phyloP scores from a whole-genome alignment of 2,113 vertebrate genomes.

The Fukomys damarensis region DNA sequence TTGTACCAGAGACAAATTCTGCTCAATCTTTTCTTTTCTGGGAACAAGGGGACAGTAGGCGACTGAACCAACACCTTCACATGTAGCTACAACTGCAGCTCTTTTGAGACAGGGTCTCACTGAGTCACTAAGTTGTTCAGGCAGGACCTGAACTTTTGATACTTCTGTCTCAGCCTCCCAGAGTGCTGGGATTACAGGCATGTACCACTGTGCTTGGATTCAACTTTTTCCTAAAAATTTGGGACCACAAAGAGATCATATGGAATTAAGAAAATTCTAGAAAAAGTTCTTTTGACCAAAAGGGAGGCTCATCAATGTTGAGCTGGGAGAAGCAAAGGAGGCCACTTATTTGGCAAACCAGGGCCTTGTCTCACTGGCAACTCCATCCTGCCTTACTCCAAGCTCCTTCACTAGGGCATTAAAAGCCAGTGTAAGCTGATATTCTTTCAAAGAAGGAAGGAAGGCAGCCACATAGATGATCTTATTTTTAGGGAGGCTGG shows the following conservation, averaged over 20 bases:
- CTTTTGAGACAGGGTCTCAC: not conserved
- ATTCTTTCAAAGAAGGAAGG: not conserved
- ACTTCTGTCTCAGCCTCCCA: not conserved
- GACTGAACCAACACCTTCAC: not conserved
- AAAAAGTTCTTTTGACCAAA: not conserved
- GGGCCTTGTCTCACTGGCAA: not conserved
- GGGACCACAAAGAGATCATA: not conserved
- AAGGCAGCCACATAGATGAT: not conserved
- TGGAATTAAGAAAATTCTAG: not conserved
- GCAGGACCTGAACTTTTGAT: not conserved
- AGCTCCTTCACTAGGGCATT: not conserved
- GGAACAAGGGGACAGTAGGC: too few species aligned
- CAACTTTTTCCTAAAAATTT: not conserved
- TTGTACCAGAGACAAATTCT: not conserved
- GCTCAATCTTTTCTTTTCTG: not conserved
- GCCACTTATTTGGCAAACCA: too few species aligned
- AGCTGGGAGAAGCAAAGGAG: not conserved
- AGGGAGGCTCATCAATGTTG: not conserved
- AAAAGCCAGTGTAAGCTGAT: not conserved
- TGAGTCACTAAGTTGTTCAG: not conserved
- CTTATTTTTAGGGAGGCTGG: not conserved
- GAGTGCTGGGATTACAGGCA: not conserved
- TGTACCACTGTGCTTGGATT: not conserved
- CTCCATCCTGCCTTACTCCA: not conserved
- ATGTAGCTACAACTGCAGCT: not conserved